Evolutionary conservation across 2,113 vertebrate species (phyloP).

Genomic region (Piliocolobus tephrosceles): DNA sequence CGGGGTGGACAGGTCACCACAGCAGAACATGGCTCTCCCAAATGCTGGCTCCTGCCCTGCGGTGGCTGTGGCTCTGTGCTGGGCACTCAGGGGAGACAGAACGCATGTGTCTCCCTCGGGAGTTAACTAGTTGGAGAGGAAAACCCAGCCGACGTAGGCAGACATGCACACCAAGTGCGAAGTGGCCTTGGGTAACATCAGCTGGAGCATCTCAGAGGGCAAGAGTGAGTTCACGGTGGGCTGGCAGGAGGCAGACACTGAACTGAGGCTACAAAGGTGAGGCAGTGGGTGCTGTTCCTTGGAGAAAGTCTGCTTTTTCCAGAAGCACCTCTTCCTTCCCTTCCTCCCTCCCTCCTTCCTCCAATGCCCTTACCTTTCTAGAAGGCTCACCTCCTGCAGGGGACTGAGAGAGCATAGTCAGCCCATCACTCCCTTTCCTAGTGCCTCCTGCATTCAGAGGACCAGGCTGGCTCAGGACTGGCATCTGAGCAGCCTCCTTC

Average conservation of each 20-base stretch:
- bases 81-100: accelerated
- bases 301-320: neutral
- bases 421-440: neutral
- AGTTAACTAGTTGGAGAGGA: neutral
- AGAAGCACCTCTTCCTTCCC: neutral
- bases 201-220: neutral
- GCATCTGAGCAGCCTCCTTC: neutral
- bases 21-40: neutral
- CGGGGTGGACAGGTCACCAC: neutral
- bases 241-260: neutral
- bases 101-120: accelerated
- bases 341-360: neutral
- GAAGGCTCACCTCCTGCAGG: neutral
- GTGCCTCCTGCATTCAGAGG: neutral
- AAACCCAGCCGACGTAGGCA: neutral
- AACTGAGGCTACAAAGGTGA: accelerated
- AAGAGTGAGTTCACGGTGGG: accelerated
- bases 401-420: neutral
- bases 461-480: neutral
- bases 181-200: neutral
- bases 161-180: neutral
- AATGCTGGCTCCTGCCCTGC: neutral
- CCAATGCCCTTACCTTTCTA: neutral
- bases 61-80: neutral
- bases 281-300: accelerated